Conservation (phyloP, 1,140 invertebrate species). For the Papilio glaucus region DNA sequence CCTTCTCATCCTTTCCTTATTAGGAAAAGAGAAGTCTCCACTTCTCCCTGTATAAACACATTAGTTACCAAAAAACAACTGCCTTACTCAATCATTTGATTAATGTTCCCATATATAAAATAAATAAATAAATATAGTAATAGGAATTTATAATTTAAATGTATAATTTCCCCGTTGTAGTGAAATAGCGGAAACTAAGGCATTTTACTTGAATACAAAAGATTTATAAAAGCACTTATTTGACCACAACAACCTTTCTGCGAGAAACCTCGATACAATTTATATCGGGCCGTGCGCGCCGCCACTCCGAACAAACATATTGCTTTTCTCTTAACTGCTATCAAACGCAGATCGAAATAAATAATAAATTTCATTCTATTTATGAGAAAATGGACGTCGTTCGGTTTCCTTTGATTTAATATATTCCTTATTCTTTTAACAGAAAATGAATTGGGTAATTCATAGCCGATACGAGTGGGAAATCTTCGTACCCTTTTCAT, state of each 20-base stretch:
- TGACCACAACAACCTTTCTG: neutral
- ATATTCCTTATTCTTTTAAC: slow-evolving; percentile 1
- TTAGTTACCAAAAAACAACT: too few relatives aligned
- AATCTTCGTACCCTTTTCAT: too few relatives aligned
- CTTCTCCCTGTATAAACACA: too few relatives aligned
- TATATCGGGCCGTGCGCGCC: neutral
- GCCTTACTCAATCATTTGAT: too few relatives aligned
- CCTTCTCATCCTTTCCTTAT: too few relatives aligned
- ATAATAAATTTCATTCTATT: slow-evolving; percentile 2
- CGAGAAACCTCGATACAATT: neutral
- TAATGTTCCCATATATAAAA: too few relatives aligned
- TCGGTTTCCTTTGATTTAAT: neutral
- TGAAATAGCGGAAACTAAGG: neutral
- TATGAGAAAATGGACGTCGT: slow-evolving; percentile 7
- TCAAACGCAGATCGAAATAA: slow-evolving; percentile 8
- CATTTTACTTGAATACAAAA: neutral
- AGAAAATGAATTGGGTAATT: neutral
- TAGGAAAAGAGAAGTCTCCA: too few relatives aligned
- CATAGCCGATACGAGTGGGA: neutral
- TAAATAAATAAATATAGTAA: too few relatives aligned
- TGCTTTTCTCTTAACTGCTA: neutral
- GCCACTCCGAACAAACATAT: neutral
- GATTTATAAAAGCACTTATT: neutral
- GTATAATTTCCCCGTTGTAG: too few relatives aligned
- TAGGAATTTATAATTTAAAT: too few relatives aligned